These are phyloP conservation scores for Pogonophryne albipinna DNA, from an alignment of 2,797 vertebrate genomes.

Conservation along the genomic window DNA sequence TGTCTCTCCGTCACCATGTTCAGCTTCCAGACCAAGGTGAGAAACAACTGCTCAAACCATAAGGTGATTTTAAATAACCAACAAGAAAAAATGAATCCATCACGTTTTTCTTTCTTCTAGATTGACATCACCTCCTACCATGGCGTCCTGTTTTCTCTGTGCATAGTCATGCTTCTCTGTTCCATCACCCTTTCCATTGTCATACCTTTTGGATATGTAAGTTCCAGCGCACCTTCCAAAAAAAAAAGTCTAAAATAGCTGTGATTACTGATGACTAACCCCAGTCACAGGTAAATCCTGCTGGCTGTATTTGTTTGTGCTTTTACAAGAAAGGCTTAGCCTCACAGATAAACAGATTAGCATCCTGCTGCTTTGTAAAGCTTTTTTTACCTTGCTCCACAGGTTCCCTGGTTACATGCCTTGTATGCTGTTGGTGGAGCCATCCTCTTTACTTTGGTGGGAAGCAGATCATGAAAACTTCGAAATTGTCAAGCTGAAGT, in stretches of 20 bases:
- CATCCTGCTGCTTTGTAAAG: conserved; percentile 49
- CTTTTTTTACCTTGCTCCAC: conserved; percentile 26
- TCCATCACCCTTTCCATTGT: conserved; percentile 88
- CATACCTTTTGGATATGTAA: conserved; percentile 93
- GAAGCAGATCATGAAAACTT: conserved; percentile 41
- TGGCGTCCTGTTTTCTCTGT: conserved; percentile 90
- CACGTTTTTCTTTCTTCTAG: conserved; percentile 66
- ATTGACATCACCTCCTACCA: conserved; percentile 94
- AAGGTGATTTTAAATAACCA: neutral
- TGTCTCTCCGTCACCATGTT: conserved; percentile 93
- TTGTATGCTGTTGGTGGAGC: conserved; percentile 91
- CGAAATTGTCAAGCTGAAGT: neutral
- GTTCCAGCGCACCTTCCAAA: conserved; percentile 63
- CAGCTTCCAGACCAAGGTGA: conserved; percentile 96
- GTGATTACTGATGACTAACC: conserved; percentile 29
- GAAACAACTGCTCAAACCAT: conserved; percentile 12
- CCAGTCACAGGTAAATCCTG: conserved; percentile 29
- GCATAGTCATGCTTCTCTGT: conserved; percentile 92
- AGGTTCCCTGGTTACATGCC: conserved; percentile 95
- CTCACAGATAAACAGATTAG: conserved; percentile 67
- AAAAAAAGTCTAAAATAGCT: conserved; percentile 36
- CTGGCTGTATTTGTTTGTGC: conserved; percentile 12
- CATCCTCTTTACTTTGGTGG: conserved; percentile 93
- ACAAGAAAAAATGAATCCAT: neutral
- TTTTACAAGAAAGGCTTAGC: conserved; percentile 56